phyloP scores from a whole-genome alignment of 2,888 invertebrate genomes.

The Doris montereyensis region DNA sequence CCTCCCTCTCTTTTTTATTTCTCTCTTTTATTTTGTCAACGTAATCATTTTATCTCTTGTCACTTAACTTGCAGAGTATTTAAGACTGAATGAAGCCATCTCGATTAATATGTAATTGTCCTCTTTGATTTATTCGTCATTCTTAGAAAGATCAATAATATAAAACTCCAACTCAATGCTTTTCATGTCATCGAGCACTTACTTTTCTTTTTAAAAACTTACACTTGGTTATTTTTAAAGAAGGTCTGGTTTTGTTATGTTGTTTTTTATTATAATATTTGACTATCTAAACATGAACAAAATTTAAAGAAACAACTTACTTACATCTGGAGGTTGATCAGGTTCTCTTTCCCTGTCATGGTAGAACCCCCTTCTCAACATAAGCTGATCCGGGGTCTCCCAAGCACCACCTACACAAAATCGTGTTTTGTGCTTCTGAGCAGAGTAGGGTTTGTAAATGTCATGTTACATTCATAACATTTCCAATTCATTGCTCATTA shows the following conservation, averaged over 20 bases:
- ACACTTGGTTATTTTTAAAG: too few species aligned
- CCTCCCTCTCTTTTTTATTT: too few species aligned
- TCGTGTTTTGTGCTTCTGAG: slow-evolving; percentile 62
- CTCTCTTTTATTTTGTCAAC: too few species aligned
- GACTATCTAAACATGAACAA: neutral
- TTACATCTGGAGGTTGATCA: slow-evolving; percentile 48
- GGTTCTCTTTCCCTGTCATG: slow-evolving; percentile 46
- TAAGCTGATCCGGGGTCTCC: slow-evolving; percentile 57
- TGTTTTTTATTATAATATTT: neutral
- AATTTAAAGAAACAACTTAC: neutral
- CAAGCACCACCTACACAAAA: slow-evolving; percentile 64
- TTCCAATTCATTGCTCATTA: slow-evolving; percentile 45
- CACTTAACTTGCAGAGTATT: too few species aligned
- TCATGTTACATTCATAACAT: slow-evolving; percentile 67
- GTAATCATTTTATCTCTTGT: too few species aligned
- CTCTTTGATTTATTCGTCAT: too few species aligned
- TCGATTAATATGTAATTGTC: too few species aligned
- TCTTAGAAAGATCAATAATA: too few species aligned
- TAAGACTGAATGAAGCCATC: too few species aligned
- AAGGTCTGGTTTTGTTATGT: neutral
- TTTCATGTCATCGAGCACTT: too few species aligned
- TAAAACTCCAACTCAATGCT: too few species aligned
- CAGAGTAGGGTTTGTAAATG: slow-evolving; percentile 56
- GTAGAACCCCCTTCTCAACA: slow-evolving; percentile 52
- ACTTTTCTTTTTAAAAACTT: too few species aligned